A percentile compares a stretch with the other conserved stretches of the same genome.
phyloP scores from a whole-genome alignment of 2,797 vertebrate species.

The Typhlichthys subterraneus region DNA sequence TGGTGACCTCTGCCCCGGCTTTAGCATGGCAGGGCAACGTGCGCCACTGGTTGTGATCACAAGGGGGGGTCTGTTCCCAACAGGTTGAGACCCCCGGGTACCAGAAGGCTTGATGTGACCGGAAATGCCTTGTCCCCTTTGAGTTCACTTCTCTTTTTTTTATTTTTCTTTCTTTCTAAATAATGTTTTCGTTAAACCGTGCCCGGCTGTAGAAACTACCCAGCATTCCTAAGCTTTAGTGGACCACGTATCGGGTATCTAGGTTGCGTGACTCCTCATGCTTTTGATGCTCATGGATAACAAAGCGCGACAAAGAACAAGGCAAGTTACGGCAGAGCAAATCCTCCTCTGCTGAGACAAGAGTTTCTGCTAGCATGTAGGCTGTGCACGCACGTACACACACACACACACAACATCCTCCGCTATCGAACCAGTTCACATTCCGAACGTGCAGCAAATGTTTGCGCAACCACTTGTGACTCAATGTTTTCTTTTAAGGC shows the following conservation, averaged over 20 bases:
- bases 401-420: conserved; percentile 4
- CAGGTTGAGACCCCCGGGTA: conserved; percentile 18
- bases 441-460: conserved; percentile 9
- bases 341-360: conserved; percentile 35
- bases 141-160: background rate
- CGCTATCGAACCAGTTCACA: conserved; percentile 26
- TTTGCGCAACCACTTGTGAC: conserved; percentile 22
- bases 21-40: conserved; percentile 29
- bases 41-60: conserved; percentile 24
- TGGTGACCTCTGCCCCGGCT: conserved; percentile 51
- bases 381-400: conserved; percentile 34
- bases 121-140: background rate
- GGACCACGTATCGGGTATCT: conserved; percentile 24
- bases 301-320: conserved; percentile 28
- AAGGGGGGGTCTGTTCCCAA: conserved; percentile 24
- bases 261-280: conserved; percentile 21
- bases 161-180: conserved; percentile 17
- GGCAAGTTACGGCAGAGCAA: conserved; percentile 63
- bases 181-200: conserved; percentile 5
- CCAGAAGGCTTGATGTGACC: too few relatives aligned
- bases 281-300: conserved; percentile 38
- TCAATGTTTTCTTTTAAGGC: conserved; percentile 20
- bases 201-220: conserved; percentile 15
- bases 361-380: conserved; percentile 36
- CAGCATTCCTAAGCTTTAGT: background rate